phyloP scores from a whole-genome alignment of 1,140 invertebrate species.

The Proctacanthus coquilletti region DNA sequence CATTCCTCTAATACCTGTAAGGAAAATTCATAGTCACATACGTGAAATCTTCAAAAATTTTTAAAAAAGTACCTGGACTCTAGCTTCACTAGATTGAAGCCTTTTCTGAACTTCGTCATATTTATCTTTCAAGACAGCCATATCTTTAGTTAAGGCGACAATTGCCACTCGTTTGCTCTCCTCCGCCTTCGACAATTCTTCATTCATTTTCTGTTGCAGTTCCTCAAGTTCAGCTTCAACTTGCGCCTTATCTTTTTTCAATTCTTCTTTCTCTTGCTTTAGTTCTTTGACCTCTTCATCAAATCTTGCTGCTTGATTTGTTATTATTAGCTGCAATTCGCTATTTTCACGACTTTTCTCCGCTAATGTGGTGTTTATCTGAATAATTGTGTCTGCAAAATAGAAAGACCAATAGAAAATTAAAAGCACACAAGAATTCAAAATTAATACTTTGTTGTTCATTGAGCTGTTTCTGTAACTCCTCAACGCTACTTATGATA shows the following conservation, averaged over 20 bases:
- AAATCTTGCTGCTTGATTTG: slow-evolving; percentile 32
- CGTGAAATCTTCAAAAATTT: neutral
- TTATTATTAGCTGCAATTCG: slow-evolving; percentile 32
- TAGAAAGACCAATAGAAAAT: neutral
- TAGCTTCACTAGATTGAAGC: slow-evolving; percentile 21
- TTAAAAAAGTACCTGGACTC: slow-evolving; percentile 16
- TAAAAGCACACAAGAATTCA: slow-evolving; percentile 7
- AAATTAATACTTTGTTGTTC: slow-evolving; percentile 38
- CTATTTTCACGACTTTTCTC: slow-evolving; percentile 37
- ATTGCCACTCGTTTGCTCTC: too few relatives aligned
- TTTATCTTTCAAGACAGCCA: slow-evolving; percentile 18
- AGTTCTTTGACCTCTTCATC: slow-evolving; percentile 18
- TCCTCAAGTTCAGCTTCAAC: slow-evolving; percentile 32
- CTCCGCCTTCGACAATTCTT: slow-evolving; percentile 20
- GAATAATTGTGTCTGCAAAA: slow-evolving; percentile 28
- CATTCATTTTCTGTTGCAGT: slow-evolving; percentile 22
- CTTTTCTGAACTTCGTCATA: slow-evolving; percentile 17
- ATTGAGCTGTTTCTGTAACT: slow-evolving; percentile 41
- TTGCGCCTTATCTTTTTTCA: slow-evolving; percentile 25
- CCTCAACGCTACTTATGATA: slow-evolving; percentile 41
- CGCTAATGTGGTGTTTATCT: slow-evolving; percentile 32
- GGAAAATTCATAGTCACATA: too few relatives aligned
- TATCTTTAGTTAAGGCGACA: slow-evolving; percentile 24
- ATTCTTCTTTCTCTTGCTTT: slow-evolving; percentile 20
- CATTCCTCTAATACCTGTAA: slow-evolving; percentile 30